Base-by-base conservation (phyloP, 92 coral and sea anemone genomes). In the Epizoanthus fatuus region DNA sequence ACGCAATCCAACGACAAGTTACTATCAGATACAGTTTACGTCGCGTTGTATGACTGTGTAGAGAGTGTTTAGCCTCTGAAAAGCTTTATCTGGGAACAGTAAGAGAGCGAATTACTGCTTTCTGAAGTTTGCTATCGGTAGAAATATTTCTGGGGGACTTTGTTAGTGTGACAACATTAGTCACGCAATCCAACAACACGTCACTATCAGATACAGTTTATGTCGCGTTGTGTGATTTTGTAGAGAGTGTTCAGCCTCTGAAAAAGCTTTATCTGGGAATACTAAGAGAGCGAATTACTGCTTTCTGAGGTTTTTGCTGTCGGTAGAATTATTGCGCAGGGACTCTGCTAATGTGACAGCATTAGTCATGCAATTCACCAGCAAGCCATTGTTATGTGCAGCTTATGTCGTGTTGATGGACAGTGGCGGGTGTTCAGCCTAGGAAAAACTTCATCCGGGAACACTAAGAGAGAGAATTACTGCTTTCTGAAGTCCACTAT, bases 381-480 rank as follows among this genome's bases (percentile, higher is more conserved):
- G 37, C 68, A 38, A n/a, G 69, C 68, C 15, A 75, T 75, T 35
- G 42, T 57, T 37, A 75, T 57, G 68, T 75, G 81, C 51, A 56
- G 68, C 37, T 29, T 75, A 52, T 57, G 65, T 17, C 69, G 69
- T 3, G 53, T 16, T 11, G 17, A 17, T 1, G 49, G 68, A 4
- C 68, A 75, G 11, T 75, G 66, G 68, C 58, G 37, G 39, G 68
- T 57, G 38, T 35, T 57, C 35, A 75, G 67, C 14, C 81, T 75
- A 53, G 66, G 81, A 12, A 39, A 25, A 54, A 35, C 65, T 0
- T 75, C 66, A 40, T 37, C 17, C 4, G 68, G 68, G 17, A 75
- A 75, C 55, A 57, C 81, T n/a, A 75, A 75, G 53, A 75, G 81
- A 16, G 81, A 75, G 40, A 75, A 75, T 17, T 75, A 75, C 35